Conservation (phyloP, 2,113 vertebrate species). For the Phalacrocorax pelagicus region DNA sequence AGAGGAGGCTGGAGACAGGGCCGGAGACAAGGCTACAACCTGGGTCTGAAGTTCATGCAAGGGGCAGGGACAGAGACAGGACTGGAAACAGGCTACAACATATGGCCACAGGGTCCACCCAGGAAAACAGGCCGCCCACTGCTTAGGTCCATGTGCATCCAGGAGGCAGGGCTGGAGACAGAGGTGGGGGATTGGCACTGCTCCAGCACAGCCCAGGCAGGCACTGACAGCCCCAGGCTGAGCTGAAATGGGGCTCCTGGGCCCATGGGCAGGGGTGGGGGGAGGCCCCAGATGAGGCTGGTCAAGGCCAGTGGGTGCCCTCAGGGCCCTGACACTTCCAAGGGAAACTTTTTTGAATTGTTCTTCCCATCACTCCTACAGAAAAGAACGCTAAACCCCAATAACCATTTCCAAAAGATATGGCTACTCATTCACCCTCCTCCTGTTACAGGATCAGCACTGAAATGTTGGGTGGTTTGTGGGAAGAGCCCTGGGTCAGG, state of each 20-base stretch:
- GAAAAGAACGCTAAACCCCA: background rate
- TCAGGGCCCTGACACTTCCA: background rate
- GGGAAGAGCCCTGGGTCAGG: background rate
- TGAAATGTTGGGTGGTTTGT: background rate
- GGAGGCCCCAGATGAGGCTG: background rate
- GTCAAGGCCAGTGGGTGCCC: background rate
- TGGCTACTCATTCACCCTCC: background rate
- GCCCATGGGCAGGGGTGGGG: rapidly evolving
- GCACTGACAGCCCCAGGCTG: too few species aligned
- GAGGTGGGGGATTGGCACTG: background rate
- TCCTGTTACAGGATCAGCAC: background rate
- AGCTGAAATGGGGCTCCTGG: background rate
- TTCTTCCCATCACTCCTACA: background rate
- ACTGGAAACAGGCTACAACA: background rate
- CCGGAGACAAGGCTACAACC: background rate
- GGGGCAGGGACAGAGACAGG: background rate
- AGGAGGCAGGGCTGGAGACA: background rate
- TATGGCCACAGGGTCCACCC: background rate
- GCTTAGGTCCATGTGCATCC: background rate
- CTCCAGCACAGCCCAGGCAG: background rate
- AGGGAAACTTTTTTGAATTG: background rate
- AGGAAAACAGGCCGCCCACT: too few species aligned
- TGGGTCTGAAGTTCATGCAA: background rate
- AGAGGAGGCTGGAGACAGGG: background rate
- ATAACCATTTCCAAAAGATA: background rate